Evolutionary conservation across 1,140 invertebrate genomes (phyloP).

Genomic region (Psix sp.): DNA sequence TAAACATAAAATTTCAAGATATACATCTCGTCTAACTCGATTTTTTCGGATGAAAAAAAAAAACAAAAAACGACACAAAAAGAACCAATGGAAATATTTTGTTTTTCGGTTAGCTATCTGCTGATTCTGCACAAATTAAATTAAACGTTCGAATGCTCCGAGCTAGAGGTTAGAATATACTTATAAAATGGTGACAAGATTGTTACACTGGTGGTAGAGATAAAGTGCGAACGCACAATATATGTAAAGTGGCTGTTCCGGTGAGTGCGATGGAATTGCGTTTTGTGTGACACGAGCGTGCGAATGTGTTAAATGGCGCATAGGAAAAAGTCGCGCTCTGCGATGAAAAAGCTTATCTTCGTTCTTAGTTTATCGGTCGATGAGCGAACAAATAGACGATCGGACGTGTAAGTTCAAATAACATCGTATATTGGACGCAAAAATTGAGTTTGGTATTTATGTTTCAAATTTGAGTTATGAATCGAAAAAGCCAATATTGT

Average conservation of each 20-base stretch:
- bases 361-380: conserved; percentile 27
- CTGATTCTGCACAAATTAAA: too few relatives aligned
- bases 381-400: conserved; percentile 1
- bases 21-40: too few relatives aligned
- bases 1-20: too few relatives aligned
- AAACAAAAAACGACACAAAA: too few relatives aligned
- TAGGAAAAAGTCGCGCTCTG: conserved; percentile 2
- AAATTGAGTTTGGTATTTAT: conserved; percentile 45
- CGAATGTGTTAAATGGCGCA: conserved; percentile 40
- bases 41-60: too few relatives aligned
- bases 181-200: conserved; percentile 19
- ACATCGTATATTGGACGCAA: conserved; percentile 11
- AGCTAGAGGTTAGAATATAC: conserved; percentile 11
- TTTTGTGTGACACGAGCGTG: conserved; percentile 31
- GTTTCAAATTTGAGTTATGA: conserved; percentile 29
- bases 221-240: conserved; percentile 36
- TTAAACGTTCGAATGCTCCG: too few relatives aligned
- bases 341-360: conserved; percentile 4
- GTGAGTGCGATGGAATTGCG: conserved; percentile 33
- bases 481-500: too few relatives aligned
- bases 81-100: too few relatives aligned
- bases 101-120: too few relatives aligned
- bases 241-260: conserved; percentile 40
- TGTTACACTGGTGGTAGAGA: conserved; percentile 10
- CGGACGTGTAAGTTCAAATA: conserved; percentile 26